Base-by-base conservation (phyloP, 2,888 invertebrate species). In the Nebria brevicollis region DNA sequence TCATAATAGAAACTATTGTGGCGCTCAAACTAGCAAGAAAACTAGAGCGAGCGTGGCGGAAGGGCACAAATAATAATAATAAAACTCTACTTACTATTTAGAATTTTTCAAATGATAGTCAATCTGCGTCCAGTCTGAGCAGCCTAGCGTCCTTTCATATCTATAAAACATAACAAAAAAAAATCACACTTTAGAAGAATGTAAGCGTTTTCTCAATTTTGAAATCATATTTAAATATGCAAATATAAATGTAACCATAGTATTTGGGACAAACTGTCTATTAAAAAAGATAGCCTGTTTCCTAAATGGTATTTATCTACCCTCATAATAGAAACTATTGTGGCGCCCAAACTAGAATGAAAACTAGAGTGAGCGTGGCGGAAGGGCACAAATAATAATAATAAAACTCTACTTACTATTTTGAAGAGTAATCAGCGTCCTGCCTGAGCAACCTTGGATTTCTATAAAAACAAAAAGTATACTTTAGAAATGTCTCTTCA, bases 231-330 rank as follows among this genome's bases (percentile, higher is more conserved):
- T 20, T 66, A 20, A 20, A 20, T 20, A 20, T 20, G 20, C 20
- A 20, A 20, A 34, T 34, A 6, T 6, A 64, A 77, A 64, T 77
- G 78, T 78, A 66, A 72, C 78, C 78, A 73, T 73, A 26, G 64
- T 65, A 6, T 64, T n/a, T 66, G 78, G 78, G 73, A 73, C 78
- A 78, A 41, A 78, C 64, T 54, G 20, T 65, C 66, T 54, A 78
- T 72, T 78, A 65, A 73, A 10, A 72, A 78, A 66, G 72, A 73
- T 20, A 64, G 65, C 72, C 65, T 78, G 78, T 73, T 78, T 78
- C 78, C 78, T 78, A 78, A 41, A 73, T 66, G 78, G 78, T 70
- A 20, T 73, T 64, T n/a, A 77, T 78, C 34, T 78, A 20, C 73
- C 78, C 78, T 72, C 26, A 34, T 34, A 77, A 34, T 70, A 70